phyloP scores from a whole-genome alignment of 2,888 invertebrate species.

The Caenorhabditis sinica region DNA sequence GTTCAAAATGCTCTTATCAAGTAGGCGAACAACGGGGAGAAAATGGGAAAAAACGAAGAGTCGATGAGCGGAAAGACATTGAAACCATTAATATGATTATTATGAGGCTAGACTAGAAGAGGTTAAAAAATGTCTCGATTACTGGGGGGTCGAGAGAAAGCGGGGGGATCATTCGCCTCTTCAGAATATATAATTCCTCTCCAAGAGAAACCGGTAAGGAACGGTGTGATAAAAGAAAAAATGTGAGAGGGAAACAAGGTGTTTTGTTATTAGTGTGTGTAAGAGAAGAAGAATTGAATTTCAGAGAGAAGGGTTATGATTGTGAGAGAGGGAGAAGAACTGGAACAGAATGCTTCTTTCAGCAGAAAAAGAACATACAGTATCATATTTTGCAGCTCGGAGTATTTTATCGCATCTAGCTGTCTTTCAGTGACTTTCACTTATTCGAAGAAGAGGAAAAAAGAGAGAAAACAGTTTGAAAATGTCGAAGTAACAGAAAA shows the following conservation, averaged over 20 bases:
- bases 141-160: constrained; percentile 47
- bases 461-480: constrained; percentile 46
- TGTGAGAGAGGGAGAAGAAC: neutral
- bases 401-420: constrained; percentile 22
- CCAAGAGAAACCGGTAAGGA: constrained; percentile 56
- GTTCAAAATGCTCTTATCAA: constrained; percentile 59
- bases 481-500: constrained; percentile 12
- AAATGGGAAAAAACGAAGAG: constrained; percentile 23
- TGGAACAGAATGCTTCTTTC: constrained; percentile 40
- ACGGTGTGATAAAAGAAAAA: constrained; percentile 57
- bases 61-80: constrained; percentile 34
- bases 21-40: constrained; percentile 38
- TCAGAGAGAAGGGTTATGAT: constrained; percentile 23
- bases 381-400: constrained; percentile 30
- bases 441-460: constrained; percentile 21
- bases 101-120: constrained; percentile 32
- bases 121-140: constrained; percentile 51
- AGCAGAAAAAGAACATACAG: constrained; percentile 19
- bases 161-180: constrained; percentile 19
- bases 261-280: constrained; percentile 57
- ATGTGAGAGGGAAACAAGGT: constrained; percentile 27
- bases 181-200: constrained; percentile 3
- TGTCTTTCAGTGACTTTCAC: neutral
- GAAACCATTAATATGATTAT: constrained; percentile 54
- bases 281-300: constrained; percentile 36